These are phyloP conservation scores for Entomobrya proxima DNA, from an alignment of 2,888 invertebrate species.

Conservation along the genomic window DNA sequence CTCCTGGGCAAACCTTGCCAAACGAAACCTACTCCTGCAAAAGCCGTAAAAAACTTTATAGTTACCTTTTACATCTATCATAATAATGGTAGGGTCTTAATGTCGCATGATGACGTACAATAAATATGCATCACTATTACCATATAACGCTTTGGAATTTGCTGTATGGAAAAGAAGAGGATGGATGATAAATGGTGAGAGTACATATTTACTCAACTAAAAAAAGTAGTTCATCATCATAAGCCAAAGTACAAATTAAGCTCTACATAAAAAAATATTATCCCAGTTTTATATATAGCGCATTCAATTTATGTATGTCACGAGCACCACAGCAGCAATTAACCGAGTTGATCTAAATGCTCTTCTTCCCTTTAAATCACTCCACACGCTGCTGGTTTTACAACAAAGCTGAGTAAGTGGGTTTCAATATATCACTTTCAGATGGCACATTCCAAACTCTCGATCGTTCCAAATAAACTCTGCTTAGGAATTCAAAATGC, in stretches of 20 bases:
- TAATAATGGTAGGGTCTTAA: background rate
- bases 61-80: conserved; percentile 10
- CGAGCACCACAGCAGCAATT: conserved; percentile 22
- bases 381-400: background rate
- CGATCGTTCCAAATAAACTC: no score
- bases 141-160: background rate
- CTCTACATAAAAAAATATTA: background rate
- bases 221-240: no score
- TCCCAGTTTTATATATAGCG: conserved; percentile 9
- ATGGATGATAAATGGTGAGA: no score
- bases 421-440: no score
- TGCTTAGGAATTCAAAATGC: no score
- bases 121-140: background rate
- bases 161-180: background rate
- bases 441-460: no score
- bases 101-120: conserved; percentile 27
- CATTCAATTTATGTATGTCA: conserved; percentile 21
- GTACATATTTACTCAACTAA: background rate
- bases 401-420: no score
- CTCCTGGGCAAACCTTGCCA: conserved; percentile 30
- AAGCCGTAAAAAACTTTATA: conserved; percentile 28
- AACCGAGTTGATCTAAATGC: conserved; percentile 26
- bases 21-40: conserved; percentile 20
- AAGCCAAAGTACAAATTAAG: background rate
- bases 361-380: background rate